Percentiles rank a stretch among this genome's conserved stretches.
phyloP scores from a whole-genome alignment of 2,797 vertebrate species.

The Lophius americanus region DNA sequence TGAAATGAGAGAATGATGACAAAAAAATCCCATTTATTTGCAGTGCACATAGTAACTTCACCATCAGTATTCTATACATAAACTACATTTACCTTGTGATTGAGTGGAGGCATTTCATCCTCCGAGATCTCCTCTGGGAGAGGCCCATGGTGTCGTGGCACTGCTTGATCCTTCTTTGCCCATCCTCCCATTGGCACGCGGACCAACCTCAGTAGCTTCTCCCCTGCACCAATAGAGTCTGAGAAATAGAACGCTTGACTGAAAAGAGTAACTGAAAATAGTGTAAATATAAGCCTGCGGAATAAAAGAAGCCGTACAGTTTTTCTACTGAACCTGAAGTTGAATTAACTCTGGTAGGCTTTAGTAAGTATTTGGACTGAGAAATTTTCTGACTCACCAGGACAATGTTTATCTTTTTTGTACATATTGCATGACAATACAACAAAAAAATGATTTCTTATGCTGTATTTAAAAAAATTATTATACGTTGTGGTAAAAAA shows the following conservation, averaged over 20 bases:
- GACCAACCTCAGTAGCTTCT: constrained; percentile 84
- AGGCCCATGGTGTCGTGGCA: constrained; percentile 85
- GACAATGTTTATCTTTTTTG: too few relatives aligned
- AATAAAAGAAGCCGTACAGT: too few relatives aligned
- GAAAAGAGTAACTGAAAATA: background rate
- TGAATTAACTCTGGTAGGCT: background rate
- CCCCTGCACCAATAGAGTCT: constrained; percentile 67
- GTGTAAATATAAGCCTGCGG: background rate
- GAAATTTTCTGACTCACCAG: too few relatives aligned
- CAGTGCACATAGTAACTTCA: background rate
- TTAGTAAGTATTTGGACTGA: too few relatives aligned
- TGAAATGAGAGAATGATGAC: constrained; percentile 50
- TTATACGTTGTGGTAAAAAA: background rate
- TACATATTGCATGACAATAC: background rate
- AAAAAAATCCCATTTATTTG: background rate
- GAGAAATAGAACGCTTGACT: constrained; percentile 23
- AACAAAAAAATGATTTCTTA: background rate
- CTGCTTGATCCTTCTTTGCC: constrained; percentile 87
- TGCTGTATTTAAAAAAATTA: too few relatives aligned
- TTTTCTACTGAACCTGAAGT: background rate
- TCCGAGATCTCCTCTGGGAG: constrained; percentile 94
- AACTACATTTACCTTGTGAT: constrained; percentile 87
- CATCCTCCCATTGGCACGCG: constrained; percentile 94
- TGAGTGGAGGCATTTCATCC: constrained; percentile 93
- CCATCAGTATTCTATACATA: background rate